Base-by-base conservation (phyloP, 1,140 invertebrate species). In the Bactericera cockerelli region DNA sequence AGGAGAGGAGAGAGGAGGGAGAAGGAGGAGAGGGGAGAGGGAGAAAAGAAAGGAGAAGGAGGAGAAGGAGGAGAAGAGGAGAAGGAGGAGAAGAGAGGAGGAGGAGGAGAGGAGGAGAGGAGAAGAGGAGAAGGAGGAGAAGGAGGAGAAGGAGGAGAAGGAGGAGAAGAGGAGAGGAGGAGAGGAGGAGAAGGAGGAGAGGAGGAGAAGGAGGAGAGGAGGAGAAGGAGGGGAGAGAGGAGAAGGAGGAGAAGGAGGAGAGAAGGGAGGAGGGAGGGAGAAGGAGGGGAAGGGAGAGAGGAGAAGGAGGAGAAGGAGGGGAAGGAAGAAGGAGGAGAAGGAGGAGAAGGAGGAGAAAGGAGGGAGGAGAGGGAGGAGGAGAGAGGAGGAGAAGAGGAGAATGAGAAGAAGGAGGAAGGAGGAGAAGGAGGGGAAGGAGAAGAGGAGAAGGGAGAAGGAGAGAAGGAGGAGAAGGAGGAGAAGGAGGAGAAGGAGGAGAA, bases 171-270 rank as follows among this genome's bases (percentile, higher is more conserved):
- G n/a, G n/a, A n/a, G n/a, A n/a, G n/a, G n/a, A n/a, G n/a, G n/a
- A n/a, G n/a, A n/a, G n/a, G n/a, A n/a, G n/a, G n/a, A n/a, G n/a
- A n/a, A n/a, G n/a, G n/a, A n/a, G n/a, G n/a, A n/a, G n/a, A n/a
- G n/a, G n/a, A n/a, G n/a, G n/a, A n/a, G n/a, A n/a, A n/a, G n/a
- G n/a, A n/a, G n/a, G n/a, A n/a, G n/a, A n/a, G n/a, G 33, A 60
- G 59, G 33, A 36, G 31, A 36, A 58, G 53, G n/a, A 24, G 31
- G 33, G 38, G 54, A 58, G 33, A 28, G 26, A 60, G 59, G 8
- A 33, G 33, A 4, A 57, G 59, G 22, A 22, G 31, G 49, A 60
- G 33, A 58, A 36, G 10, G 10, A 1, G 4, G 21, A 4, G 55
- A 26, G 55, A 22, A 28, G 19, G 21, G 33, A 26, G 22, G 21